Evolutionary conservation across 1,140 invertebrate species (phyloP), one percentile per base, ranked within the genome.

Genomic region (Cydia fagiglandana): DNA sequence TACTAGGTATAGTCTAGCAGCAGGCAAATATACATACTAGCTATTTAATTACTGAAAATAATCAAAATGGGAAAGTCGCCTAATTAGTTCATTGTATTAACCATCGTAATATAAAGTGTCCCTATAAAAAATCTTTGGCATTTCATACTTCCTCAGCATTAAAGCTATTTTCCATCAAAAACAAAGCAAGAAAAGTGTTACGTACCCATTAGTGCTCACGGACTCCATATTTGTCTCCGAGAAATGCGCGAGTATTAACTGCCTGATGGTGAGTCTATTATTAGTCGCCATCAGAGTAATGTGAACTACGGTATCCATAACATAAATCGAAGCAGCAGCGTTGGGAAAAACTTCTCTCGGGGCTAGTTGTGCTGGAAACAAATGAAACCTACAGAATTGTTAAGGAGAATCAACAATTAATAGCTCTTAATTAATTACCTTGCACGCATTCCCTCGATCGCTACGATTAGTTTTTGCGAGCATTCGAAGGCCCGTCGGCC

Each of bases 401-500:
- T 88, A 88, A 86, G 79, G 81, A 82, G 84, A 90, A 83, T 83
- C 81, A 78, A 83, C 83, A 81, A 86, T 88, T 85, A 86, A 86
- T 88, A 85, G 86, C 79, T 83, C 80, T 87, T 87, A 88, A 88
- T 90, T 86, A 89, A 89, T 89, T 87, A 81, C 80, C 82, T 80
- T 78, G 83, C 80, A 79, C 75, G 82, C 79, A 80, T 76, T 80
- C 68, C 70, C 64, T 74, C 75, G 80, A 77, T 76, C 53, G 73
- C 17, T 34, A 47, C 45, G 75, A 75, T 66, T 24, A 73, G 24
- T 86, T 86, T 88, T 88, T 86, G 78, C 64, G 64, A 47, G 15
- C 70, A 15, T 75, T 77, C 75, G 74, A 17, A 13, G 30, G 9
- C n/a, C 30, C 28, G 64, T 64, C 64, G 13, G 34, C 34, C 5